Conservation (phyloP, 2,797 vertebrate genomes). For the Sciaenops ocellatus region DNA sequence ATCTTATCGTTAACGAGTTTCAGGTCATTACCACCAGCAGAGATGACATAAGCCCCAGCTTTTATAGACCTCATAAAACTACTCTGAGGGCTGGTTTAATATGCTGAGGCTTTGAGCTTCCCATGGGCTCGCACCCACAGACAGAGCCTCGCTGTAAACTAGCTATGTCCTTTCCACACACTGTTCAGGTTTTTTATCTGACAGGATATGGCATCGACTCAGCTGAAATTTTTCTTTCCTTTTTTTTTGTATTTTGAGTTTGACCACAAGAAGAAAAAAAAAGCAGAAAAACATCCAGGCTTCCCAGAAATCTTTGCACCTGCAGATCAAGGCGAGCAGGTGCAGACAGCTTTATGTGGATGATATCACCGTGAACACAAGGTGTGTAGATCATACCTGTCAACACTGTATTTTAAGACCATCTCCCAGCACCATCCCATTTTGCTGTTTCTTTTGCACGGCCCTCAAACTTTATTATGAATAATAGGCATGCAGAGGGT, state of each 20-base stretch:
- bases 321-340: constrained; percentile 68
- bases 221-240: constrained; percentile 5
- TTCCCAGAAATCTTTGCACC: constrained; percentile 66
- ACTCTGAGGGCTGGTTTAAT: constrained; percentile 61
- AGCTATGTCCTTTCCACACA: constrained; percentile 27
- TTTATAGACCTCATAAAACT: constrained; percentile 76
- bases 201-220: constrained; percentile 17
- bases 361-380: constrained; percentile 61
- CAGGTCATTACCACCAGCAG: constrained; percentile 75
- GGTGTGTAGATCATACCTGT: neutral
- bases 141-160: constrained; percentile 47
- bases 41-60: constrained; percentile 67
- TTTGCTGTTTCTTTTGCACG: no score
- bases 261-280: constrained; percentile 17
- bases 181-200: constrained; percentile 29
- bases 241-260: constrained; percentile 27
- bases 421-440: no score
- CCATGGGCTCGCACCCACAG: constrained; percentile 55
- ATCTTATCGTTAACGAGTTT: constrained; percentile 70
- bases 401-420: no score
- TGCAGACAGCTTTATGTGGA: constrained; percentile 57
- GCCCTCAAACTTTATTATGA: no score
- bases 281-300: constrained; percentile 21
- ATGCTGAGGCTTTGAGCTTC: constrained; percentile 63
- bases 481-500: no score